A percentile compares a stretch with the other conserved stretches of the same genome.
These are phyloP conservation scores for Willowsia nigromaculata DNA, from an alignment of 2,888 invertebrate genomes.

Conservation along the genomic window DNA sequence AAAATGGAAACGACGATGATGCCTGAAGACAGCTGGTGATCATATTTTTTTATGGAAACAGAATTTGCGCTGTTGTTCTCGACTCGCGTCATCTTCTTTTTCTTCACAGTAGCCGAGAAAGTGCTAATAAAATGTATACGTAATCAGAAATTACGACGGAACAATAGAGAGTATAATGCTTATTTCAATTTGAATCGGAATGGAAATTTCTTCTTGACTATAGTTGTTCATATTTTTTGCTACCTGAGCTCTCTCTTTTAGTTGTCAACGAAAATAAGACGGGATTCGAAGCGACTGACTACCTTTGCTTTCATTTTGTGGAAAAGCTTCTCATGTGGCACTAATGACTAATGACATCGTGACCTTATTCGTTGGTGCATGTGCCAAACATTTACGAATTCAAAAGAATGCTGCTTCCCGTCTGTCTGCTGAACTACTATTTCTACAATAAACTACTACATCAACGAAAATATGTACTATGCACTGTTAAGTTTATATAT, in stretches of 20 bases:
- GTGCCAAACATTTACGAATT: neutral
- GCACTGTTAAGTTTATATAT: too few species aligned
- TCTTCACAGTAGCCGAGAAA: neutral
- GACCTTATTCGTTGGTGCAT: neutral
- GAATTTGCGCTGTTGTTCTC: neutral
- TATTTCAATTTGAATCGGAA: neutral
- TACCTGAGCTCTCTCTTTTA: neutral
- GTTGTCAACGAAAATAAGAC: neutral
- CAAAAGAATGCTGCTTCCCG: neutral
- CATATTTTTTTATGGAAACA: neutral
- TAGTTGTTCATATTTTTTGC: neutral
- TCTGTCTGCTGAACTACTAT: neutral
- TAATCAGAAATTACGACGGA: neutral
- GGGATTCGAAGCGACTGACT: neutral
- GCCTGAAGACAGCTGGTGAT: neutral
- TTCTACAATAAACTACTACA: neutral
- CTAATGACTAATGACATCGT: neutral
- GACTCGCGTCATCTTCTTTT: neutral
- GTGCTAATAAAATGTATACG: neutral
- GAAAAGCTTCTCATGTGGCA: constrained; percentile 7
- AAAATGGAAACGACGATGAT: neutral
- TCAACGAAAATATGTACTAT: too few species aligned
- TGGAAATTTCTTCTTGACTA: neutral
- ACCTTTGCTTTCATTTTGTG: neutral
- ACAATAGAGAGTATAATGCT: neutral